phyloP scores from a whole-genome alignment of 2,113 vertebrate species.

The Anolis carolinensis region DNA sequence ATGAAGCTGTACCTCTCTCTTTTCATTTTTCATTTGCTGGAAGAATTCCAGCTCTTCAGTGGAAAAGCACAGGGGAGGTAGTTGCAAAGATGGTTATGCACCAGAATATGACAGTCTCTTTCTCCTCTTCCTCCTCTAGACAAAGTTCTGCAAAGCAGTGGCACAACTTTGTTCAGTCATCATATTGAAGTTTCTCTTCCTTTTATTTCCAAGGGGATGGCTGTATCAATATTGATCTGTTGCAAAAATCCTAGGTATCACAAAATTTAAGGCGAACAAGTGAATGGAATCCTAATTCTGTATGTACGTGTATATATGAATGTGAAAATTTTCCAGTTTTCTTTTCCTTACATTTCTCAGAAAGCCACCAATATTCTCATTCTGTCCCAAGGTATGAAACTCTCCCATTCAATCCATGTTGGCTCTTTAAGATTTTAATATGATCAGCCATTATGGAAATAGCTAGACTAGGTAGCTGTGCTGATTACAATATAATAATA shows the following conservation, averaged over 20 bases:
- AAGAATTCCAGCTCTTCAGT: constrained; percentile 58
- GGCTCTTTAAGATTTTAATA: too few species aligned
- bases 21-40: constrained; percentile 53
- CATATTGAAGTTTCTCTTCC: not conserved
- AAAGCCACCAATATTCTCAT: too few species aligned
- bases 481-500: too few species aligned
- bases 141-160: not conserved
- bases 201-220: not conserved
- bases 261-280: not conserved
- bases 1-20: constrained; percentile 44
- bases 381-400: too few species aligned
- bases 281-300: not conserved
- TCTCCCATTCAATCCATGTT: too few species aligned
- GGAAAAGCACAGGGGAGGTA: constrained; percentile 19
- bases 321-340: not conserved
- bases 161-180: not conserved
- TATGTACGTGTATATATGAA: not conserved
- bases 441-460: too few species aligned
- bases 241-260: not conserved
- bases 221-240: not conserved
- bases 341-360: too few species aligned
- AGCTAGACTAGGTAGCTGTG: too few species aligned
- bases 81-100: not conserved
- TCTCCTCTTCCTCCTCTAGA: not conserved
- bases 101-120: not conserved